Conservation (phyloP, 2,797 vertebrate species). For the Prionace glauca region DNA sequence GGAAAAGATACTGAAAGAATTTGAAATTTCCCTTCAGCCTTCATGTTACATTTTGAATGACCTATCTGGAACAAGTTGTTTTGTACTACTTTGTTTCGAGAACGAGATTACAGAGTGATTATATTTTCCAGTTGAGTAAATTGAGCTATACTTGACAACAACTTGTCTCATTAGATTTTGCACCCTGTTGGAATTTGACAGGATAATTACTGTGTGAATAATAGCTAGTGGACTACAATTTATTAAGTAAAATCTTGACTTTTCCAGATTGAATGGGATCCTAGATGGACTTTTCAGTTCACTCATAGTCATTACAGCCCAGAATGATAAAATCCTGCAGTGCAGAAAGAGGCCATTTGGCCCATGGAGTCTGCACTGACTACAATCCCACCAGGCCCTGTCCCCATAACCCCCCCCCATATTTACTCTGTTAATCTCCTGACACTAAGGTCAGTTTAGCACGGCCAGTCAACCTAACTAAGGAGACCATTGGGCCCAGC, state of each 20-base stretch:
- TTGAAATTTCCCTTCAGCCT: not conserved
- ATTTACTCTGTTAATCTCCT: no score
- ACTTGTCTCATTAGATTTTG: not conserved
- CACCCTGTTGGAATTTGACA: not conserved
- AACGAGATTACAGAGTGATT: not conserved
- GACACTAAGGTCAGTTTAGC: no score
- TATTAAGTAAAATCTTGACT: not conserved
- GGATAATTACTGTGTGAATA: not conserved
- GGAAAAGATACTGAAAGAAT: not conserved
- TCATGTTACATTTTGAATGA: not conserved
- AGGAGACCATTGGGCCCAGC: not conserved
- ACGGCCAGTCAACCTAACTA: no score
- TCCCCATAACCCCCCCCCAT: no score
- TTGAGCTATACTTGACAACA: no score
- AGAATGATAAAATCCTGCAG: no score
- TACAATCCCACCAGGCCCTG: no score
- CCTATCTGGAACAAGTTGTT: not conserved
- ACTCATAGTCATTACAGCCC: not conserved
- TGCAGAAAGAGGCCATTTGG: no score
- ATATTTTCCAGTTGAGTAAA: not conserved
- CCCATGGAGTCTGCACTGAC: no score
- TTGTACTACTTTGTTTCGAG: not conserved
- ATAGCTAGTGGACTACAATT: not conserved
- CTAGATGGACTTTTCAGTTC: not conserved
- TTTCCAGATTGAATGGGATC: not conserved